Base-by-base conservation (phyloP, 2,797 vertebrate genomes). In the Furcifer pardalis region DNA sequence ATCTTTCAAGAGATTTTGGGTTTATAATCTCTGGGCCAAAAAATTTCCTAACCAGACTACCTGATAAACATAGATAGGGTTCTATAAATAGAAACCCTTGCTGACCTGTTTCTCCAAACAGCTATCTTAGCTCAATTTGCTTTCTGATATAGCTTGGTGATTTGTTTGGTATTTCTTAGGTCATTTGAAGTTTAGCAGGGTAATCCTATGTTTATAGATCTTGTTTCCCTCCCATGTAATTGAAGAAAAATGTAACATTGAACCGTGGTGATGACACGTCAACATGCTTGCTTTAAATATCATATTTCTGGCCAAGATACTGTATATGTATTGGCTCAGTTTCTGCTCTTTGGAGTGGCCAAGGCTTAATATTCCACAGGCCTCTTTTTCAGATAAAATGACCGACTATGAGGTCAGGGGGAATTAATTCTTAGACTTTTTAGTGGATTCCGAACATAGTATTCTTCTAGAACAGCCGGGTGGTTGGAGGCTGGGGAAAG, bases 21-120 rank as follows among this genome's bases (percentile, higher is more conserved):
- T 73, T 65, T 73, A 65, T 59, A 66, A 42, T 74, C 35, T 63
- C 19, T 46, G 60, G 37, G 35, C 30, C 19, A 71, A 66, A 79
- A 56, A 60, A 42, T 78, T 82, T 72, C 30, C 72, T 35, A 77
- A 78, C 30, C 68, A 78, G 56, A 65, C 52, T 74, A 65, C 44
- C 59, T 44, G n/a, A 65, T 72, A 77, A 72, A 82, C 35, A 71
- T 63, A 82, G 85, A 77, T 42, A 56, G 10, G 46, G 44, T 56
- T 82, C 66, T 78, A 78, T 72, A 73, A 78, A 78, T 68, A 78
- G 85, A 72, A 77, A 73, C 77, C 82, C 30, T 74, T 42, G 40
- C 32, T 44, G 68, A 32, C 44, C 35, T 30, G 40, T 30, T 73
- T 82, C 75, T 56, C 30, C 8, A 32, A 69, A 49, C 76, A 32